A percentile compares a stretch with the other conserved stretches of the same genome.
These are phyloP conservation scores for Urophycis tenuis DNA, from an alignment of 2,797 vertebrate species.

Conservation along the genomic window DNA sequence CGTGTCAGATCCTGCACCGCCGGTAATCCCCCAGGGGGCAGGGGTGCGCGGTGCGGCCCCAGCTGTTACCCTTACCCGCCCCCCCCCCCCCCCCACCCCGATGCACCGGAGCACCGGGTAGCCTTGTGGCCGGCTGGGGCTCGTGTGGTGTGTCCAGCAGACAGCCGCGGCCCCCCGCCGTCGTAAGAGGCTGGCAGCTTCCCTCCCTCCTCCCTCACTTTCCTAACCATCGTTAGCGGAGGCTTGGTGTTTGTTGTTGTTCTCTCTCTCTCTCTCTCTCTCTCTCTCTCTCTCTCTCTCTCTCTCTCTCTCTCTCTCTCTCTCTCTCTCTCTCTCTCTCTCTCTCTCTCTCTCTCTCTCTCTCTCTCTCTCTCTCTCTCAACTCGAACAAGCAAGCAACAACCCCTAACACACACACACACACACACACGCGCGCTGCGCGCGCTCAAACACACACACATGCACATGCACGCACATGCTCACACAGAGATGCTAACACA, in stretches of 20 bases:
- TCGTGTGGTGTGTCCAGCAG: too few relatives aligned
- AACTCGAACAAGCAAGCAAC: not conserved
- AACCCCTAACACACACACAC: not conserved
- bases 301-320: too few relatives aligned
- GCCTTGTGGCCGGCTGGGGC: too few relatives aligned
- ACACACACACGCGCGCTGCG: conserved; percentile 11
- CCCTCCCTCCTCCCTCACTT: conserved; percentile 58
- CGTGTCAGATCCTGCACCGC: conserved; percentile 61
- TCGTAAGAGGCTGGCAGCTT: conserved; percentile 25
- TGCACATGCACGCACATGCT: not conserved
- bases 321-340: conserved; percentile 28
- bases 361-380: conserved; percentile 24
- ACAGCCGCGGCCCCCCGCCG: conserved; percentile 40
- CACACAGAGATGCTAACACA: not conserved
- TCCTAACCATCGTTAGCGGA: conserved; percentile 53
- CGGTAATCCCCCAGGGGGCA: conserved; percentile 60
- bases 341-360: conserved; percentile 28
- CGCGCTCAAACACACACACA: not conserved
- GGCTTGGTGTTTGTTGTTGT: conserved; percentile 62
- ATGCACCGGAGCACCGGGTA: too few relatives aligned
- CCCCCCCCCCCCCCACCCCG: too few relatives aligned
- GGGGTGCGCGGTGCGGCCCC: conserved; percentile 10
- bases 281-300: too few relatives aligned
- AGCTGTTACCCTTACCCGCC: too few relatives aligned
- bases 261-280: too few relatives aligned